These are phyloP conservation scores for Opisthocomus hoazin DNA, from an alignment of 2,113 vertebrate genomes.

Conservation along the genomic window DNA sequence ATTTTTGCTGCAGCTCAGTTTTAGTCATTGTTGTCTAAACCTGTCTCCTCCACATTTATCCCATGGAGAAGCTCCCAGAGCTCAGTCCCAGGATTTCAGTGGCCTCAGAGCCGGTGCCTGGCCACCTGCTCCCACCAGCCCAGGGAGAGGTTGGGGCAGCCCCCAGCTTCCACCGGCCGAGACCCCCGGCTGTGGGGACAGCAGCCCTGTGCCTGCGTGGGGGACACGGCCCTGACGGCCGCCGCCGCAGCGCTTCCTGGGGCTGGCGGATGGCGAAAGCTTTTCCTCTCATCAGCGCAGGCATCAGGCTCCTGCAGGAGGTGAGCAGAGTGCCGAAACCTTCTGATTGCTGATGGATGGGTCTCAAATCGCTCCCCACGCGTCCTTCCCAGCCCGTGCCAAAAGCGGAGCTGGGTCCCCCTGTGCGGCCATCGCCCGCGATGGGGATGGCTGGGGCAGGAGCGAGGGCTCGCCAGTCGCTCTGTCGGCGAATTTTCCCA, in stretches of 20 bases:
- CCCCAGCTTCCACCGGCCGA: rapidly evolving
- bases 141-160: rapidly evolving
- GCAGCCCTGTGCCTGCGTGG: rapidly evolving
- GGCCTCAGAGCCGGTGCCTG: not conserved
- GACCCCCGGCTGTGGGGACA: not conserved
- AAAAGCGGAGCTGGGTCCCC: rapidly evolving
- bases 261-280: not conserved
- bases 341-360: not conserved
- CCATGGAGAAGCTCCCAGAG: not conserved
- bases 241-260: rapidly evolving
- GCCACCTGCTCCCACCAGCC: not conserved
- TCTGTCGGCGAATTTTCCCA: not conserved
- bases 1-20: not conserved
- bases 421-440: not conserved
- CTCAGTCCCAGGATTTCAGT: not conserved
- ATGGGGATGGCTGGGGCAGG: not conserved
- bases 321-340: not conserved
- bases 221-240: not conserved
- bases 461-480: not conserved
- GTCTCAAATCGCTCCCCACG: not conserved
- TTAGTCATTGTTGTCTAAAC: constrained; percentile 29
- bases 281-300: not conserved
- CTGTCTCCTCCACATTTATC: not conserved
- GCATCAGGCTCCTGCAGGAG: not conserved
- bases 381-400: not conserved